Conservation (phyloP, 2,888 invertebrate species). For the Drosophila flavopinicola region DNA sequence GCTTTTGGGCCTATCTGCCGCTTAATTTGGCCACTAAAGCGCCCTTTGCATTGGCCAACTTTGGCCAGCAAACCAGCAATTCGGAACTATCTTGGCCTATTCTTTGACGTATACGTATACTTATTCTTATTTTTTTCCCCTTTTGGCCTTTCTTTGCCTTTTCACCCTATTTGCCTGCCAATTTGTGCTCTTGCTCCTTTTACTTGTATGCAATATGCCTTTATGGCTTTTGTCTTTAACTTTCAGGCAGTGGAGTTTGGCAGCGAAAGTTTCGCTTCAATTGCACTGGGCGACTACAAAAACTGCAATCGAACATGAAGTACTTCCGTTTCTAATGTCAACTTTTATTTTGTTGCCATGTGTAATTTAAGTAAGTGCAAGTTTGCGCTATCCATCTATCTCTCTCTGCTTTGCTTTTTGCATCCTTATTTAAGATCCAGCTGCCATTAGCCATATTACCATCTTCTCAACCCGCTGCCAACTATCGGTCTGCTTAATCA, state of each 20-base stretch:
- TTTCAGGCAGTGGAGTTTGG: constrained; percentile 1
- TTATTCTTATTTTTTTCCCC: too few relatives aligned
- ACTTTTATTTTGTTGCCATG: constrained; percentile 5
- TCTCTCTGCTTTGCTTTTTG: background rate
- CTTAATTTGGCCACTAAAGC: constrained; percentile 65
- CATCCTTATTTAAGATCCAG: background rate
- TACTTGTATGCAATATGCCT: constrained; percentile 48
- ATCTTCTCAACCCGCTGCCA: constrained; percentile 1
- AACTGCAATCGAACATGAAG: constrained; percentile 1
- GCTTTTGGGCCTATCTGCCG: constrained; percentile 32
- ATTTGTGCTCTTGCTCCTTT: constrained; percentile 7
- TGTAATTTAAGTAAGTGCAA: constrained; percentile 18
- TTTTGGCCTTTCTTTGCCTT: constrained; percentile 3
- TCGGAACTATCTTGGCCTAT: constrained; percentile 21
- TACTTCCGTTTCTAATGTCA: constrained; percentile 9
- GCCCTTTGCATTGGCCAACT: constrained; percentile 24
- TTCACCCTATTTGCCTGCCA: constrained; percentile 14
- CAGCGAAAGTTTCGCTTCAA: constrained; percentile 12
- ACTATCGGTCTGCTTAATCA: background rate
- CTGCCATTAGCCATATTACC: constrained; percentile 47
- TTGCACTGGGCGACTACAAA: constrained; percentile 14
- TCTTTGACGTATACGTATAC: too few relatives aligned
- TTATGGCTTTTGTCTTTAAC: constrained; percentile 36
- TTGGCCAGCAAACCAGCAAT: constrained; percentile 10
- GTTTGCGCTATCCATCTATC: too few relatives aligned